Evolutionary conservation across 2,113 vertebrate genomes (phyloP), one percentile per base, ranked within the genome.

Genomic region (Rhipidura dahli): DNA sequence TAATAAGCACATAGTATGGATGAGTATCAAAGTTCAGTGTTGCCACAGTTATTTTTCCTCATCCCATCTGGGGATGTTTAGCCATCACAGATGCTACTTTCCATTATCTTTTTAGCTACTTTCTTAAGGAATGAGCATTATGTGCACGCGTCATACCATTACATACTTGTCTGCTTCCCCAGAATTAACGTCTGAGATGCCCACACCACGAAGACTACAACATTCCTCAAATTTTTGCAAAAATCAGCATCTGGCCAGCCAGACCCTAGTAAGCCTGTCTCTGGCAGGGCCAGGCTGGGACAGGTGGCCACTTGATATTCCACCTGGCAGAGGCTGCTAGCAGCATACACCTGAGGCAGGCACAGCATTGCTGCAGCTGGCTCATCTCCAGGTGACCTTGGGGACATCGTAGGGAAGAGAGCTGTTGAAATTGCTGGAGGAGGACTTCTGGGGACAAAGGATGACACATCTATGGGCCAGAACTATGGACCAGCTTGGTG

Each of bases 181-280:
- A 11, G 17, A 75, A 79, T 47, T 23, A 83, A 45, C 31, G 69
- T 68, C 76, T 19, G 35, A 61, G 50, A 19, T 9, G 8, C 20
- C 27, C 45, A 40, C 19, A 13, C 33, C 31, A 19, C 0, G 0
- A 21, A 24, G 44, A 45, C 0, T 1, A 31, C 1, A 31, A n/a
- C 50, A 65, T 40, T 45, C 35, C 66, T 56, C 6, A 37, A 18
- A 47, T 40, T 24, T 33, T 35, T 20, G 9, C 37, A 56, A 26
- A 42, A 59, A 69, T 26, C 70, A 40, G 35, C 21, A 54, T 13
- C 24, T 31, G 70, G 37, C 26, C 42, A 12, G 47, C 5, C 33
- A 87, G 66, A 13, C 1, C 3, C 40, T 15, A 15, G 18, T 33
- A 33, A 65, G 54, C 26, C 39, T n/a, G 16, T 15, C 28, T 54